Evolutionary conservation across 2,797 vertebrate genomes (phyloP).

Genomic region (Dermochelys coriacea): DNA sequence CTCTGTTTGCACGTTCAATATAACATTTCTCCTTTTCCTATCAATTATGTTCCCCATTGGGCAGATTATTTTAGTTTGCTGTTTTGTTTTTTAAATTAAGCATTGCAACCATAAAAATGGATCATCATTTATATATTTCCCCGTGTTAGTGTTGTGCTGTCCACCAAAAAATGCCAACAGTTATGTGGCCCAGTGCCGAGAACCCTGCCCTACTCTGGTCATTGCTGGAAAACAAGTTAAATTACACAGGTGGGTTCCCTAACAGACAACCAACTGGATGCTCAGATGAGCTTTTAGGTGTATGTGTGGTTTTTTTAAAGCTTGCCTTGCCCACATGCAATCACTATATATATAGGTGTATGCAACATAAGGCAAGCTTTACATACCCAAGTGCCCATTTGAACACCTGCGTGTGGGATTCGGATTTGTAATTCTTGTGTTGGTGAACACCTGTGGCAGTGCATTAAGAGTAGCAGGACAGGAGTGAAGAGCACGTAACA

Average conservation of each 20-base stretch:
- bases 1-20: neutral
- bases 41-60: neutral
- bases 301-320: neutral
- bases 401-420: neutral
- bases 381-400: neutral
- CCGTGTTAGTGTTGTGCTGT: neutral
- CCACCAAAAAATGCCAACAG: accelerated
- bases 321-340: neutral
- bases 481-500: neutral
- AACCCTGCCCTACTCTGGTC: neutral
- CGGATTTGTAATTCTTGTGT: too few relatives aligned
- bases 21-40: neutral
- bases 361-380: neutral
- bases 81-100: neutral
- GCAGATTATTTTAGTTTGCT: neutral
- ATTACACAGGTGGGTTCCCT: neutral
- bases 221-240: neutral
- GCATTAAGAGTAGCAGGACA: neutral
- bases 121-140: neutral
- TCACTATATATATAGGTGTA: neutral
- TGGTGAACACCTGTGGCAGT: neutral
- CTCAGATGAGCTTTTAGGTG: neutral
- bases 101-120: neutral
- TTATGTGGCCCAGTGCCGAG: neutral
- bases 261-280: neutral